Evolutionary conservation across 2,797 vertebrate genomes (phyloP), one percentile per base, ranked within the genome.

Genomic region (Pseudochromis fuscus): DNA sequence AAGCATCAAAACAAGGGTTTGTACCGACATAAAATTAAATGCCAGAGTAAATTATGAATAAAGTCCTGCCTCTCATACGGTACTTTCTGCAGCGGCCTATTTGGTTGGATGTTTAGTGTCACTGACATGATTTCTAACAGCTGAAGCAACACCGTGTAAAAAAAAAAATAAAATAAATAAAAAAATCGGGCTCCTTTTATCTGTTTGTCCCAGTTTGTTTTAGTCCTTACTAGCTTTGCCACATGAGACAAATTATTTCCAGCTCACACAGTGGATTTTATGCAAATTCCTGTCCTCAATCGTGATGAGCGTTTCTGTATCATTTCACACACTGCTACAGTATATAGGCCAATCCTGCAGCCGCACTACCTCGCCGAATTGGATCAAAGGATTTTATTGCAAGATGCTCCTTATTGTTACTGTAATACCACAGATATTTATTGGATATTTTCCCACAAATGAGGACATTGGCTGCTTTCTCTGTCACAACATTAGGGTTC

Each of bases 351-450:
- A 60, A 55, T 58, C 52, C 23, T 30, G 11, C 37, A 11, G 45
- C 31, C 4, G 23, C 9, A 3, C 13, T 42, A 18, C 35, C 25
- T 0, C 31, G 30, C 30, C 33, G 28, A 52, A 28, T 50, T 10
- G 30, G 62, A 73, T 67, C 51, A 72, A 77, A 38, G 72, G 62
- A 80, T 59, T 72, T 76, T 30, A 63, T 50, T 53, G 40, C 9
- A 25, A 18, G 31, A 28, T 19, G 21, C 24, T 19, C 15, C 28
- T 2, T 16, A 10, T 68, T 60, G 55, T 66, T 1, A 3, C 21
- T 28, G 50, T 23, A n/a, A 58, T 44, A 11, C 4, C 7, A 40
- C 7, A 7, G 4, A 49, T 38, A 49, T 7, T 27, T 13, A 4
- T 56, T 45, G 27, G 4, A 3, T 40, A 28, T 23, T 25, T 61